Percentiles rank a stretch among this genome's conserved stretches.
phyloP scores from a whole-genome alignment of 30 jellyfish, hydroid and myxozoan species.

The Turritopsis rubra region DNA sequence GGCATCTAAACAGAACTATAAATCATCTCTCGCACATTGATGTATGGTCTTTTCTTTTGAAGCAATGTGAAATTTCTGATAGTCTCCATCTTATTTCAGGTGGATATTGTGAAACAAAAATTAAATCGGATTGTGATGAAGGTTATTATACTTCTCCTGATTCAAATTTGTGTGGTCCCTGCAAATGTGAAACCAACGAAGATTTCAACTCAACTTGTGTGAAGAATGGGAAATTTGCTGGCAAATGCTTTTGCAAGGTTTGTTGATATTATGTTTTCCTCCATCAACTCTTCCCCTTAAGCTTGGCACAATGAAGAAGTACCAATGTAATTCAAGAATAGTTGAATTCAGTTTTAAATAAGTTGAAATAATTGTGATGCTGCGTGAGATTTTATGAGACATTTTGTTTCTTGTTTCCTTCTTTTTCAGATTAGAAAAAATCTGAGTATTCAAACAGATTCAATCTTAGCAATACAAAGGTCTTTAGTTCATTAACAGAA shows the following conservation, averaged over 20 bases:
- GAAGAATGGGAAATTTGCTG: slow-evolving; percentile 40
- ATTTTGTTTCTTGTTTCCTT: not conserved
- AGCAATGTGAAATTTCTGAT: no score
- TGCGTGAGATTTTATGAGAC: not conserved
- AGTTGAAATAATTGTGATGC: not conserved
- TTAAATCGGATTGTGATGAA: slow-evolving; percentile 61
- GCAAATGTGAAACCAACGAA: slow-evolving; percentile 52
- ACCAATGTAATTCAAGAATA: no score
- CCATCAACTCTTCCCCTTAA: no score
- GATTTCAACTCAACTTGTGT: slow-evolving; percentile 75
- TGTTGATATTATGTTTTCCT: not conserved
- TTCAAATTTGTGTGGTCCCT: slow-evolving; percentile 84
- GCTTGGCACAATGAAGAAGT: no score
- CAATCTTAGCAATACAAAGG: no score
- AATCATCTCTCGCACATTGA: no score
- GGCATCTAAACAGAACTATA: no score
- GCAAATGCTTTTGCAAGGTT: slow-evolving; percentile 90
- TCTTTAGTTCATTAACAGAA: no score
- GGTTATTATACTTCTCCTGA: slow-evolving; percentile 66
- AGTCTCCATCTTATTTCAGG: no score
- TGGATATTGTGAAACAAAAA: slow-evolving; percentile 65
- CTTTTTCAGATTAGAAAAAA: not conserved
- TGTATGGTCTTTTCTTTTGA: no score
- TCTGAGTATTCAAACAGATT: not conserved
- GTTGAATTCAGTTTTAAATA: no score